Base-by-base conservation (phyloP, 2,888 invertebrate genomes). In the Ceramica pisi region DNA sequence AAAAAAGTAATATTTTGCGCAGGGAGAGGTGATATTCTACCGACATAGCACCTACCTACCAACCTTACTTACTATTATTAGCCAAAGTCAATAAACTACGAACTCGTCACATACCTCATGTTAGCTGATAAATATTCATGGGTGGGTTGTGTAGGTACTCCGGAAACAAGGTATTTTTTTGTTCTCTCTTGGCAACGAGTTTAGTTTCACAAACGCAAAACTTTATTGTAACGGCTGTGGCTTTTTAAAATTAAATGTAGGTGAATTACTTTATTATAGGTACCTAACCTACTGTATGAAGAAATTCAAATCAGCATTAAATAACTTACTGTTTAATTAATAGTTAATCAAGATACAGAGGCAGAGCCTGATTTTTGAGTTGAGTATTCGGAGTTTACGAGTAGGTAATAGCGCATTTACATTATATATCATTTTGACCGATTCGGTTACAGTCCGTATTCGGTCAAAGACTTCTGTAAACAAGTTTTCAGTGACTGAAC, bases 41-140 rank as follows among this genome's bases (percentile, higher is more conserved):
- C 31, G 4, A 31, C 31, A n/a, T n/a, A n/a, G n/a, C 6, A 31
- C 5, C 5, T 1, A 38, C 38, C 38, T 38, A 38, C 38, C 12
- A 12, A 14, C 62, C 7, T 2, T 16, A 23, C 44, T 0, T 35
- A 23, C 10, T 59, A 56, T 63, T 55, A 41, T 67, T 61, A 26
- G 60, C 23, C 14, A 55, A 41, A 56, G 67, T 62, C 76, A 80
- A 81, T 56, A 75, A 68, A 68, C 75, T 68, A 62, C 48, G 23
- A 53, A 53, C 68, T 55, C 50, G 53, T 62, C 76, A 62, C 76
- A 57, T 57, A 31, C 48, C 51, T 73, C 50, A 62, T 55, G 64
- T 75, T 75, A 50, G 48, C 61, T 75, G 14, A 68, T 81, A 62
- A 50, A 62, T 78, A 80, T 77, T 74, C 67, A 77, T 77, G 26